Evolutionary conservation across 1,140 invertebrate species (phyloP), one percentile per base, ranked within the genome.

Genomic region (Zaprionus africanus): DNA sequence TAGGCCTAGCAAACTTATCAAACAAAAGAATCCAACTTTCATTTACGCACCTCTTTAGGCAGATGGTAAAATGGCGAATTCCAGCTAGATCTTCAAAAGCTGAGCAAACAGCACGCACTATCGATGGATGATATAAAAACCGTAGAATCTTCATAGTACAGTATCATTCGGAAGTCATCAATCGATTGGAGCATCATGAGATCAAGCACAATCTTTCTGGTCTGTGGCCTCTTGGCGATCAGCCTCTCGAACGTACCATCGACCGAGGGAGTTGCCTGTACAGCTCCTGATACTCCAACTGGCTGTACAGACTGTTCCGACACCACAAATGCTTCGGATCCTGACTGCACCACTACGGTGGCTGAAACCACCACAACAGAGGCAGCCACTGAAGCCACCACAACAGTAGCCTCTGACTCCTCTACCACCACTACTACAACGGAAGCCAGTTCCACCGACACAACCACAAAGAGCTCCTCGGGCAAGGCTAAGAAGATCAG

Each of bases 151-250:
- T 4, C 0, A 6, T 7, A 1, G 4, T 9, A 59, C 28, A 11
- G 5, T 68, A 68, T 68, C 65, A 60, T 36, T 60, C n/a, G 15
- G 4, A 13, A 19, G 31, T 26, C 1, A 22, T 17, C n/a, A 43
- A 17, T 43, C 7, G 26, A 58, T 53, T n/a, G 12, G 12, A 51
- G 0, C 12, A 60, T 38, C 15, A 68, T 68, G 65, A 58, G n/a
- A 24, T 13, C 31, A 0, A 38, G n/a, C 26, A 22, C 41, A 19
- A 28, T 60, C 4, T 15, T 19, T 17, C 22, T 68, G 11, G 31
- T 13, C 17, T 67, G 54, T 34, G 54, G 36, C 38, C 9, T 67
- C 26, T 7, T 67, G 64, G 64, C 38, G 12, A 58, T 58, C 6
- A 49, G 54, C 28, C 9, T 58, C 9, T 34, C 19, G 13, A 17